Evolutionary conservation across 2,888 invertebrate genomes (phyloP), one percentile per base, ranked within the genome.

Genomic region (Campopleginae sp.): DNA sequence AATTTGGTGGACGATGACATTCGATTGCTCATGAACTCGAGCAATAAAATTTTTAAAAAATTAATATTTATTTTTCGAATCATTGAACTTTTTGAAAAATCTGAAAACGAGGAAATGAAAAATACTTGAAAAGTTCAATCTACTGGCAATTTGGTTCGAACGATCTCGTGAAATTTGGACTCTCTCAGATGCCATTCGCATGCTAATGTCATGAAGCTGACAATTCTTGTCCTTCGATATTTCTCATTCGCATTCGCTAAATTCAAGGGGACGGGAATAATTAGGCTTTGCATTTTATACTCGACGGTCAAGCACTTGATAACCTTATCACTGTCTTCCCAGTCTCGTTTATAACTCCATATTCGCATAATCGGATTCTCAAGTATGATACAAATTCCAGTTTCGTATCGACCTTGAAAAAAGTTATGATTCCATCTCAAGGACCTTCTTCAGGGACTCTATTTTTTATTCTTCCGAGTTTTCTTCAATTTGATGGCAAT

Each of bases 231-330:
- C 42, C 66, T 68, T 68, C 38, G 74, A 68, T 61, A 38, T 19
- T 61, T 31, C 23, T 27, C 27, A 65, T 31, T 23, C 51, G 51
- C 31, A 70, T 76, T 72, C 68, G 19, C 17, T 75, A 3, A 44
- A 80, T 65, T 38, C 48, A 63, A 42, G 46, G 61, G 51, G 31
- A 12, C n/a, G 31, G 58, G 38, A 68, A 68, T 19, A 38, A 17
- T 19, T 46, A 70, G 68, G 27, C 38, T 68, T 72, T 68, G 31
- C 38, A 14, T 63, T 63, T 63, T 14, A 19, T 14, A 42, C 51
- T 51, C 42, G 48, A 54, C 54, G 63, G 66, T 61, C 65, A 66
- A 72, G 33, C 48, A 61, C 42, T 79, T 74, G 61, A 75, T 48
- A 68, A 33, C 63, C 27, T 66, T 42, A 42, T 12, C 27, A 14